These are phyloP conservation scores for Brachypalpus laphriformis DNA, from an alignment of 2,888 invertebrate genomes.

Conservation along the genomic window DNA sequence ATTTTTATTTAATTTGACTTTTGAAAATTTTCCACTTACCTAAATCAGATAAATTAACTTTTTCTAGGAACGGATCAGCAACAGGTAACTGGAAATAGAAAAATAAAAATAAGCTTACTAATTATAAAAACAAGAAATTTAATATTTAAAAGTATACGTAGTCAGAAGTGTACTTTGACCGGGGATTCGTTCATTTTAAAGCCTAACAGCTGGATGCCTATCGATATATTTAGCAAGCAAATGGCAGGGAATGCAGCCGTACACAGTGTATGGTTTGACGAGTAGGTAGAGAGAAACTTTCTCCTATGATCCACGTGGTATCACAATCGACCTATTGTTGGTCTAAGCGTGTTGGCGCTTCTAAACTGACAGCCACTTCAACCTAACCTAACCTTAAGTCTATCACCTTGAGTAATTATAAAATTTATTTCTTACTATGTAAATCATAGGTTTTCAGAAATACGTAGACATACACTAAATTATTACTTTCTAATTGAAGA, in stretches of 20 bases:
- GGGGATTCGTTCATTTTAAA: background rate
- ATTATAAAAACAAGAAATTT: background rate
- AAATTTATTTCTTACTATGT: too few species aligned
- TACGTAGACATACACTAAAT: background rate
- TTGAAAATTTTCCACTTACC: slow-evolving; percentile 84
- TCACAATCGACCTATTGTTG: too few species aligned
- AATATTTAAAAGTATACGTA: background rate
- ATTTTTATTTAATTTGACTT: slow-evolving; percentile 9
- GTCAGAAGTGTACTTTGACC: too few species aligned
- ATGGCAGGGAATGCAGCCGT: too few species aligned
- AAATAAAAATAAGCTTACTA: slow-evolving; percentile 69
- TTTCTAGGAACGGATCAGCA: slow-evolving; percentile 95
- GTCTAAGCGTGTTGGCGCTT: too few species aligned
- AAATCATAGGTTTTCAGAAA: background rate
- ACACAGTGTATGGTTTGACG: too few species aligned
- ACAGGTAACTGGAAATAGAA: slow-evolving; percentile 91
- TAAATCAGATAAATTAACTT: slow-evolving; percentile 90
- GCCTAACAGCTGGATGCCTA: background rate
- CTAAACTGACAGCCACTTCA: too few species aligned
- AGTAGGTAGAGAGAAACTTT: too few species aligned
- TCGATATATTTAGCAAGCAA: too few species aligned
- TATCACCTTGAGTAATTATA: too few species aligned
- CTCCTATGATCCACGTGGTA: too few species aligned
- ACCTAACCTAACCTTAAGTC: too few species aligned
- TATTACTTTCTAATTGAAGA: background rate